Conservation (phyloP, 2,888 invertebrate genomes). For the Lycocerus yunnanus region DNA sequence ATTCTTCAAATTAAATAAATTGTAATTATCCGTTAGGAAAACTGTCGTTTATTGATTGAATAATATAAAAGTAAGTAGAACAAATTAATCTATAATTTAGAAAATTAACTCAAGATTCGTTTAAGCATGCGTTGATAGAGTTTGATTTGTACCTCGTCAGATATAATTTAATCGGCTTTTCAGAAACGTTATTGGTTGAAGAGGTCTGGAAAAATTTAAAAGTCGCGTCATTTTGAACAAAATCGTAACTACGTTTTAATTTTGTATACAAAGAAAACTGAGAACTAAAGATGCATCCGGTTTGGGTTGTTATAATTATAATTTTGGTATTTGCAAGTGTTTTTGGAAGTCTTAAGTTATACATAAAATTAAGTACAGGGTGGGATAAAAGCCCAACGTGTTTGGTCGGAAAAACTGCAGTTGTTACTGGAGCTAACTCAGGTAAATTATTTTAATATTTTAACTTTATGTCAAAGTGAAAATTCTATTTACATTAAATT, state of each 20-base stretch:
- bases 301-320: neutral
- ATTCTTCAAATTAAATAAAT: neutral
- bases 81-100: neutral
- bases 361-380: conserved; percentile 31
- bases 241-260: no score
- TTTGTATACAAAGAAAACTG: no score
- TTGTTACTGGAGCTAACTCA: conserved; percentile 49
- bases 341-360: neutral
- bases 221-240: neutral
- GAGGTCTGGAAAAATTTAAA: neutral
- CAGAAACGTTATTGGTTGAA: neutral
- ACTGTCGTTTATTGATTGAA: neutral
- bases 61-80: neutral
- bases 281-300: neutral
- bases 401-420: conserved; percentile 47
- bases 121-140: neutral
- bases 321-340: neutral
- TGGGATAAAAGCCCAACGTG: conserved; percentile 43
- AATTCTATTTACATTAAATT: neutral
- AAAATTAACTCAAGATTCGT: neutral
- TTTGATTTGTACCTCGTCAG: neutral
- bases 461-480: neutral
- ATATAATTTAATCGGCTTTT: neutral
- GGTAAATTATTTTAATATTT: conserved; percentile 27
- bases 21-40: neutral